Conservation (phyloP, 2,113 vertebrate genomes). For the Cyanoramphus novaezelandiae region DNA sequence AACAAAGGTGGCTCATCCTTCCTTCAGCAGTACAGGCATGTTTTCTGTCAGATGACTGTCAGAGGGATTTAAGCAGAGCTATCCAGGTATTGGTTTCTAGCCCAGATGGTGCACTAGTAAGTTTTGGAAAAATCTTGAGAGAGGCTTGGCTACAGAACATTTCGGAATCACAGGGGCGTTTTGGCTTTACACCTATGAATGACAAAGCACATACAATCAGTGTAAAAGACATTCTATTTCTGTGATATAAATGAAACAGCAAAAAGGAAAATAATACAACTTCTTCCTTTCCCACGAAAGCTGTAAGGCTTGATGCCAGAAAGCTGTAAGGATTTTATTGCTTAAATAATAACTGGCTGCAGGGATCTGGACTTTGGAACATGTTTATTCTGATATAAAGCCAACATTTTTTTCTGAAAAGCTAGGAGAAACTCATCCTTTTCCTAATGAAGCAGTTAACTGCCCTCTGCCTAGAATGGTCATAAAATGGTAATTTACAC, state of each 20-base stretch:
- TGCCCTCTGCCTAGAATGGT: not conserved
- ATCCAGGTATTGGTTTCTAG: not conserved
- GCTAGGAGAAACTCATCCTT: not conserved
- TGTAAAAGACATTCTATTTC: slow-evolving; percentile 54
- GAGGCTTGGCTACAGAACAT: not conserved
- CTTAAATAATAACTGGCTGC: slow-evolving; percentile 27
- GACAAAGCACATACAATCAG: not conserved
- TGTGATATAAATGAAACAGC: slow-evolving; percentile 45
- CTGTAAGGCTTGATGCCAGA: slow-evolving; percentile 13
- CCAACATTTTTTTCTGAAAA: slow-evolving; percentile 30
- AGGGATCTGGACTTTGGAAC: slow-evolving; percentile 8
- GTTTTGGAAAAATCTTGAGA: not conserved
- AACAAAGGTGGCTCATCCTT: not conserved
- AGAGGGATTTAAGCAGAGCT: not conserved
- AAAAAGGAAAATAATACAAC: slow-evolving; percentile 1
- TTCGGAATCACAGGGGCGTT: not conserved
- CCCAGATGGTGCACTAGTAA: not conserved
- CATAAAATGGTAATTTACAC: slow-evolving; percentile 16
- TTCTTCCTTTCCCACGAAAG: slow-evolving; percentile 40
- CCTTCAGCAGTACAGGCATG: not conserved
- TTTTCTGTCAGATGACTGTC: not conserved
- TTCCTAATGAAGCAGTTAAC: not conserved
- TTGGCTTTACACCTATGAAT: slow-evolving; percentile 1
- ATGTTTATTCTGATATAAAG: slow-evolving; percentile 48
- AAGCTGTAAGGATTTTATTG: slow-evolving; percentile 35